Percentiles rank a stretch among this genome's conserved stretches.
Conservation (phyloP, 2,113 vertebrate genomes). For the Lanius collurio region DNA sequence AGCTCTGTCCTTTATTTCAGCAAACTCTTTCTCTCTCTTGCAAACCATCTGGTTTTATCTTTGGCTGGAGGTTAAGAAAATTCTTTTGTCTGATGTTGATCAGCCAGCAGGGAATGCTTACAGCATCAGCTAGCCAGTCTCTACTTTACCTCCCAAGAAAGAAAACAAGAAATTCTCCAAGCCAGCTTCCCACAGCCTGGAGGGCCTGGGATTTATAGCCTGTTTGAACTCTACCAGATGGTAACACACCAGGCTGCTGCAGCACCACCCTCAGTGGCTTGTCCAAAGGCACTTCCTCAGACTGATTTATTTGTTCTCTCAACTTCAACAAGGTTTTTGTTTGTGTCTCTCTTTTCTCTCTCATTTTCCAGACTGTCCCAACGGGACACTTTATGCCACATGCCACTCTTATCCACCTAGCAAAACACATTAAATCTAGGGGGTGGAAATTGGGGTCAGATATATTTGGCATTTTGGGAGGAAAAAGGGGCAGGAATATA, state of each 20-base stretch:
- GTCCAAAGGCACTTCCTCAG: slow-evolving; percentile 55
- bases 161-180: slow-evolving; percentile 67
- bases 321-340: background rate
- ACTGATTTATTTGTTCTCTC: slow-evolving; percentile 65
- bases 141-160: slow-evolving; percentile 59
- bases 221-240: slow-evolving; percentile 64
- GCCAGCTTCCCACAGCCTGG: slow-evolving; percentile 42
- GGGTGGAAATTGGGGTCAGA: background rate
- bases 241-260: slow-evolving; percentile 23
- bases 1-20: background rate
- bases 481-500: background rate
- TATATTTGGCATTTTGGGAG: background rate
- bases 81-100: slow-evolving; percentile 38
- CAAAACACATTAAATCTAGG: background rate
- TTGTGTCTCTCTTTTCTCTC: background rate
- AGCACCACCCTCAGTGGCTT: slow-evolving; percentile 5
- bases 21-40: background rate
- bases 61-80: slow-evolving; percentile 62
- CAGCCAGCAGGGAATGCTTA: slow-evolving; percentile 61
- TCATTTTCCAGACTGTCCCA: background rate
- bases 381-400: background rate
- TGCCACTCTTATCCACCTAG: background rate
- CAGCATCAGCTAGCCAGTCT: slow-evolving; percentile 33
- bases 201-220: slow-evolving; percentile 47
- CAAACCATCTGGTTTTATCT: background rate